Conservation (phyloP, 92 coral and sea anemone species). For the Virgularia gustaviana region DNA sequence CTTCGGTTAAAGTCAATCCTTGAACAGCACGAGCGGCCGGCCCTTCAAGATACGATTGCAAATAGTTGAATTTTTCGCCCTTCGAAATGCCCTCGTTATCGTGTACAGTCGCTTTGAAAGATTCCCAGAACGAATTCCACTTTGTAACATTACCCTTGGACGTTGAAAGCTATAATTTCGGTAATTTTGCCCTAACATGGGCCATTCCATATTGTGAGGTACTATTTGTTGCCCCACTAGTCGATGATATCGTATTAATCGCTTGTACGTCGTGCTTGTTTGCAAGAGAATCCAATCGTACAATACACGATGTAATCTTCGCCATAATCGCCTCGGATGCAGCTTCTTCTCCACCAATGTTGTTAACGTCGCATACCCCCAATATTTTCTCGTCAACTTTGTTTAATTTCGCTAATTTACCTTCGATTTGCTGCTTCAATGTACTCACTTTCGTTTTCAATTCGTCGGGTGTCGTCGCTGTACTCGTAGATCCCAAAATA, state of each 20-base stretch:
- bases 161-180: neutral
- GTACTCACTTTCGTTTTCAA: slow-evolving; percentile 14
- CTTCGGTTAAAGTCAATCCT: slow-evolving; percentile 11
- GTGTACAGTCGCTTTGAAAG: slow-evolving; percentile 5
- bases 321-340: neutral
- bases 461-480: neutral
- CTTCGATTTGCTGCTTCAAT: neutral
- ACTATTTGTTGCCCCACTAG: neutral
- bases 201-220: neutral
- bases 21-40: slow-evolving; percentile 3
- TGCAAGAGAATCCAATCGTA: neutral
- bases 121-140: slow-evolving; percentile 9
- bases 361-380: neutral
- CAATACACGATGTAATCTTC: slow-evolving; percentile 1
- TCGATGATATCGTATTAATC: slow-evolving; percentile 5
- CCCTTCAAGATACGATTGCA: neutral
- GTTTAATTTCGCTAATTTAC: neutral
- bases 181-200: neutral
- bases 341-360: neutral
- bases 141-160: slow-evolving; percentile 4
- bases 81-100: neutral
- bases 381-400: slow-evolving; percentile 5
- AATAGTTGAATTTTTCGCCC: slow-evolving; percentile 4
- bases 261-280: neutral
- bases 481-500: slow-evolving; percentile 1